A percentile compares a stretch with the other conserved stretches of the same genome.
These are phyloP conservation scores for Microctonus aethiopoides DNA, from an alignment of 2,888 invertebrate genomes.

Conservation along the genomic window DNA sequence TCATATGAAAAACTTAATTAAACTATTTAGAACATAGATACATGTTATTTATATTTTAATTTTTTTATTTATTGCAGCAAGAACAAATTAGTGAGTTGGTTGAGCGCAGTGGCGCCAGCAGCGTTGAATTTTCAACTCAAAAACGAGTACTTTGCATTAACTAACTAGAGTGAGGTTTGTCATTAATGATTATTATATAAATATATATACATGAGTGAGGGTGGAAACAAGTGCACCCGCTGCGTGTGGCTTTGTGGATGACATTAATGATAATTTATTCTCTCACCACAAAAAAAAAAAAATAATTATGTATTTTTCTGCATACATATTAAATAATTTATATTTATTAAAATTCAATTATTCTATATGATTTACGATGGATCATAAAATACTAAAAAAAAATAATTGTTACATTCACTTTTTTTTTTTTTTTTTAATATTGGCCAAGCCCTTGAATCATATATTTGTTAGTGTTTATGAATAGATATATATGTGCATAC, in stretches of 20 bases:
- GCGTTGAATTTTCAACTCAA: slow-evolving; percentile 54
- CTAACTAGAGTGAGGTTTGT: slow-evolving; percentile 31
- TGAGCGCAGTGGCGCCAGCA: slow-evolving; percentile 57
- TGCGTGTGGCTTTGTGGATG: too few species aligned
- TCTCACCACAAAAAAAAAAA: too few species aligned
- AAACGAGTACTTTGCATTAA: slow-evolving; percentile 55
- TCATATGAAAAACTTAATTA: slow-evolving; percentile 1
- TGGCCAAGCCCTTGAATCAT: background rate
- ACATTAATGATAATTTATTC: too few species aligned
- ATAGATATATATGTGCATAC: background rate
- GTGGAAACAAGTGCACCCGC: too few species aligned
- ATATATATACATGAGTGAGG: too few species aligned
- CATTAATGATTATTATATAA: background rate
- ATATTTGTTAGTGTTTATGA: background rate
- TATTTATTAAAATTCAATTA: too few species aligned
- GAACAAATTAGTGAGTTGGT: slow-evolving; percentile 63
- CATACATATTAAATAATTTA: too few species aligned
- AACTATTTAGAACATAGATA: too few species aligned
- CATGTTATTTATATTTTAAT: slow-evolving; percentile 2
- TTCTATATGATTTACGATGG: too few species aligned
- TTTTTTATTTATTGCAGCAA: slow-evolving; percentile 50
- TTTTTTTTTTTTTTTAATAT: background rate
- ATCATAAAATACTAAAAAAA: too few species aligned
- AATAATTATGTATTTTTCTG: too few species aligned
- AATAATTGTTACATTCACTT: background rate